Evolutionary conservation across 2,113 vertebrate genomes (phyloP), one percentile per base, ranked within the genome.

Genomic region (Oostethus manadensis): DNA sequence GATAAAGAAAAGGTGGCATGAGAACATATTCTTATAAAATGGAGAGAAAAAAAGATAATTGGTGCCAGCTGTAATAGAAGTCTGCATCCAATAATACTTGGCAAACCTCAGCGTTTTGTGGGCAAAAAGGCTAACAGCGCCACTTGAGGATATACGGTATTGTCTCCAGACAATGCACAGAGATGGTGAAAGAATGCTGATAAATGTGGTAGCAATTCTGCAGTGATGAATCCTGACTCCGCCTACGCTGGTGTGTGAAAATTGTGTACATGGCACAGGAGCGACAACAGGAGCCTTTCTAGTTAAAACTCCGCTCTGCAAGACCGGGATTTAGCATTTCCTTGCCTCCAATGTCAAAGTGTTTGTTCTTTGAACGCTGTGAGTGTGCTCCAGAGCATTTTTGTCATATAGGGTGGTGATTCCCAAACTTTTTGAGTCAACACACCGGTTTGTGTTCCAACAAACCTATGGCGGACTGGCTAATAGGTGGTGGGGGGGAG

Each of bases 201-300:
- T 51, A 26, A 26, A 51, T 26, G 21, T 20, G 45, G 23, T 18
- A 60, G 22, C 47, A 56, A 23, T 2, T 9, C 10, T 15, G 20
- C 9, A 17, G 29, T 17, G 51, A 33, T 64, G 71, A 40, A 35
- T 29, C 26, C 44, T 33, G 53, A 43, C 64, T 59, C 60, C 44
- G 46, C 38, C 21, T 47, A 35, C 16, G 38, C 10, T 1, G 45
- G 56, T 54, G 54, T 64, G 40, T 26, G 53, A 22, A 7, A 51
- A 17, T 29, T 29, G 22, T 48, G 40, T 50, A 33, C 29, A 42
- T 46, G 48, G 47, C 62, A 26, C 56, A 17, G 26, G 17, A 51
- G 23, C 29, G 17, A 15, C 23, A 33, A 33, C 29, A 7, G 29
- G 1, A 5, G 4, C 29, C 29, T 33, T 33, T 33, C 29, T 33